Evolutionary conservation across 2,113 vertebrate species (phyloP).

Genomic region (zebrafish (Danio rerio)): DNA sequence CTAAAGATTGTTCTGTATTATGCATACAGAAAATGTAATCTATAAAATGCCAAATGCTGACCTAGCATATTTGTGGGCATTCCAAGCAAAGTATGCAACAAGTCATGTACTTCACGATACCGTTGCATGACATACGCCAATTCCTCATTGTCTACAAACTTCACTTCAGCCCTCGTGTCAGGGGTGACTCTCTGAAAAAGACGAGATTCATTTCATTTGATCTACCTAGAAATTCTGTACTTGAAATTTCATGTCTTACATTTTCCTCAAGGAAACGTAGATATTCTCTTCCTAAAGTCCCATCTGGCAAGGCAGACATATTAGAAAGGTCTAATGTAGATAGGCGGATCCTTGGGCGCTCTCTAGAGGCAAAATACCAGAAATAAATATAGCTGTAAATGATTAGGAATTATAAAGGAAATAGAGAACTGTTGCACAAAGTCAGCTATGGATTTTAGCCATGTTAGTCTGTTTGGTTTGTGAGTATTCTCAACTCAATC

Average conservation of each 20-base stretch:
- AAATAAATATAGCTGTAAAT: background rate
- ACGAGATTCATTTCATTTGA: background rate
- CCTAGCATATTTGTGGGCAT: constrained; percentile 98
- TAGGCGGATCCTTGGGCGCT: constrained; percentile 87
- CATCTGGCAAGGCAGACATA: constrained; percentile 82
- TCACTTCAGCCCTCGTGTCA: constrained; percentile 87
- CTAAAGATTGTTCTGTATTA: too few relatives aligned
- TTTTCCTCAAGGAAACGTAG: constrained; percentile 88
- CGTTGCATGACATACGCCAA: constrained; percentile 93
- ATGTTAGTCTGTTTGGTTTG: too few relatives aligned
- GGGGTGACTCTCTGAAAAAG: constrained; percentile 86
- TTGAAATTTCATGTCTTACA: constrained; percentile 73
- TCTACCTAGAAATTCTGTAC: too few relatives aligned
- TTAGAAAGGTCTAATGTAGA: constrained; percentile 83
- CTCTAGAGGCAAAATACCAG: constrained; percentile 63
- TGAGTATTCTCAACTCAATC: too few relatives aligned
- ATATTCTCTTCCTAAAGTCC: constrained; percentile 88
- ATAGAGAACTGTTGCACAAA: too few relatives aligned
- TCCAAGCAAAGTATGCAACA: constrained; percentile 91
- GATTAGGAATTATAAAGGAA: too few relatives aligned
- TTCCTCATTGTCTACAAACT: constrained; percentile 92
- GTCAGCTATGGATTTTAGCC: too few relatives aligned
- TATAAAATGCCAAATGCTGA: constrained; percentile 67
- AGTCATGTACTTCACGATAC: constrained; percentile 93
- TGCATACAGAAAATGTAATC: background rate